Percentiles rank a stretch among this genome's conserved stretches.
Evolutionary conservation across 2,797 vertebrate genomes (phyloP).

Genomic region (Spinibarbus caldwelli): DNA sequence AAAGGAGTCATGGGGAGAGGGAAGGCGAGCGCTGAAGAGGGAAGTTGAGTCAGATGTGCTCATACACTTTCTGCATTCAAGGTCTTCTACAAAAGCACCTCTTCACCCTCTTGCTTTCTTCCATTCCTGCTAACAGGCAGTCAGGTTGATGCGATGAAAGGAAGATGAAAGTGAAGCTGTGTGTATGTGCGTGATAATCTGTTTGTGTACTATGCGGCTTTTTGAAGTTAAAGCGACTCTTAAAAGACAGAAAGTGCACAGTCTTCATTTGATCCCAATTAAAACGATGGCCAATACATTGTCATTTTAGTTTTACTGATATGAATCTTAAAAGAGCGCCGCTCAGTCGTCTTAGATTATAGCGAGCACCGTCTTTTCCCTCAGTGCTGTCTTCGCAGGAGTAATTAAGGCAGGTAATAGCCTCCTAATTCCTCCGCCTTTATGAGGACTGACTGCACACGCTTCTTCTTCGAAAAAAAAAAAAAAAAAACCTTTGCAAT

Average conservation of each 20-base stretch:
- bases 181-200: constrained; percentile 36
- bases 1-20: constrained; percentile 18
- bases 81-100: constrained; percentile 47
- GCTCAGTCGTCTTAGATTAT: constrained; percentile 23
- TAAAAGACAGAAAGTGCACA: constrained; percentile 29
- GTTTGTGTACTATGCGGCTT: background rate
- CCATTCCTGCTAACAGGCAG: constrained; percentile 34
- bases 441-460: constrained; percentile 39
- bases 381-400: constrained; percentile 32
- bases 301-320: constrained; percentile 47
- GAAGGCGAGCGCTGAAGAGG: constrained; percentile 24
- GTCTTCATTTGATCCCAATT: constrained; percentile 54
- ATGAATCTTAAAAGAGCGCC: constrained; percentile 36
- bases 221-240: constrained; percentile 23
- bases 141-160: constrained; percentile 40
- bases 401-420: constrained; percentile 52
- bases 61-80: constrained; percentile 47
- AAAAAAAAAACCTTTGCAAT: constrained; percentile 1
- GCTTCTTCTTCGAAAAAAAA: background rate
- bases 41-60: constrained; percentile 35
- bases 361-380: constrained; percentile 54
- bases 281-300: constrained; percentile 51
- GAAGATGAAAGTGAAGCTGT: constrained; percentile 45
- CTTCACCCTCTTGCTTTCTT: constrained; percentile 36
- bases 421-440: constrained; percentile 28